Percentiles rank a stretch among this genome's conserved stretches.
Conservation (phyloP, 2,888 invertebrate genomes). For the Cataglyphis rosenhaueri region DNA sequence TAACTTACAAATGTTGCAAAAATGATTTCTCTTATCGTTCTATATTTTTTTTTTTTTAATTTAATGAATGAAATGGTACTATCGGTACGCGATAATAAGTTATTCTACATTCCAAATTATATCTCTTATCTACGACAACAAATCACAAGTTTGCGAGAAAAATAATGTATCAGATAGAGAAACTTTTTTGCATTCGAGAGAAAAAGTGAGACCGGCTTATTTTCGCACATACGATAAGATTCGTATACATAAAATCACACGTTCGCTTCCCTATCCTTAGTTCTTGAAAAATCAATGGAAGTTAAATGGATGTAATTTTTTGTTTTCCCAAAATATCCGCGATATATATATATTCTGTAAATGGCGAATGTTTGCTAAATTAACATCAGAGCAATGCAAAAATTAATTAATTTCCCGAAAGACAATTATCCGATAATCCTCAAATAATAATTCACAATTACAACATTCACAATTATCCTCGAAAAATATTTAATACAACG, state of each 20-base stretch:
- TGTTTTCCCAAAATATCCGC: not conserved
- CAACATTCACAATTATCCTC: not conserved
- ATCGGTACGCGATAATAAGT: not conserved
- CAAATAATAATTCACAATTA: not conserved
- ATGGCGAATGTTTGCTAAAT: not conserved
- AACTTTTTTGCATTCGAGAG: not conserved
- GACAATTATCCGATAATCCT: not conserved
- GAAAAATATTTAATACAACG: slow-evolving; percentile 2
- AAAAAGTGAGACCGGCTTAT: not conserved
- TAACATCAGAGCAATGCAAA: not conserved
- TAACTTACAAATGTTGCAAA: not conserved
- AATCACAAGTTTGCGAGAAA: slow-evolving; percentile 26
- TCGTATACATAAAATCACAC: slow-evolving; percentile 2
- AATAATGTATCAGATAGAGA: not conserved
- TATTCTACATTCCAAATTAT: slow-evolving; percentile 3
- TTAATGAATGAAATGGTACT: not conserved
- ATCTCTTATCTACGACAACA: slow-evolving; percentile 21
- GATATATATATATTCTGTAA: not conserved
- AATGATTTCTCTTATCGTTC: not conserved
- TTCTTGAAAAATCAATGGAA: not conserved
- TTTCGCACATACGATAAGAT: not conserved
- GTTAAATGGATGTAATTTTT: slow-evolving; percentile 3
- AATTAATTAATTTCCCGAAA: not conserved
- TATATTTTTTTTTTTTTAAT: not conserved
- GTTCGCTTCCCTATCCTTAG: not conserved